Percentiles rank a stretch among this genome's conserved stretches.
Evolutionary conservation across 1,140 invertebrate genomes (phyloP).

Genomic region (Drosophila tropicalis): DNA sequence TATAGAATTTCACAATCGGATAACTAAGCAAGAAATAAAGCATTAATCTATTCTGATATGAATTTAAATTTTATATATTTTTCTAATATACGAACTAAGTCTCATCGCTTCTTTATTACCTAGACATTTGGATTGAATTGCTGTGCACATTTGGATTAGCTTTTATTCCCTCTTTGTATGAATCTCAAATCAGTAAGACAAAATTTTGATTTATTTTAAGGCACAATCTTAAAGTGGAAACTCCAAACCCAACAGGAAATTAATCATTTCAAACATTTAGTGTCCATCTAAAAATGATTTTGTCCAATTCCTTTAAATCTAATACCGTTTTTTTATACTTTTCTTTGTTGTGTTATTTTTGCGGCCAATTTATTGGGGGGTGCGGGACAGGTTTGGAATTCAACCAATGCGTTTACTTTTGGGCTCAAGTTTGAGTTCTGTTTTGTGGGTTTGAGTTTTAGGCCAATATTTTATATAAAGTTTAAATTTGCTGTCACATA

Average conservation of each 20-base stretch:
- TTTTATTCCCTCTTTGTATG: constrained; percentile 8
- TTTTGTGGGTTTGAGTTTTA: constrained; percentile 14
- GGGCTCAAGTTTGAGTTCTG: background rate
- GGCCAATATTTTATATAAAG: constrained; percentile 57
- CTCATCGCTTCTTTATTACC: too few relatives aligned
- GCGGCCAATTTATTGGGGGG: constrained; percentile 50
- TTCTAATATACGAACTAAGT: too few relatives aligned
- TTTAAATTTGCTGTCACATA: constrained; percentile 67
- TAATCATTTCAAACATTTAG: constrained; percentile 48
- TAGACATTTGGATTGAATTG: too few relatives aligned
- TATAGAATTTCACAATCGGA: too few relatives aligned
- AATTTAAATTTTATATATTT: too few relatives aligned
- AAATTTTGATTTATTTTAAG: constrained; percentile 2
- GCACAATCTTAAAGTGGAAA: constrained; percentile 25
- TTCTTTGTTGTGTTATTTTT: constrained; percentile 36
- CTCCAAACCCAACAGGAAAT: background rate
- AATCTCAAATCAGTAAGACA: background rate
- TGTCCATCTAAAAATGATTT: constrained; percentile 34
- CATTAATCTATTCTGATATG: too few relatives aligned
- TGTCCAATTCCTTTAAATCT: constrained; percentile 52
- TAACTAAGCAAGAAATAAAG: too few relatives aligned
- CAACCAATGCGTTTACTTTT: background rate
- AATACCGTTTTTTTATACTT: constrained; percentile 41
- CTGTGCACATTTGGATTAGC: too few relatives aligned
- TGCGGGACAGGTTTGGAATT: constrained; percentile 20